Conservation (phyloP, 2,888 invertebrate species). For the Nymphalis polychloros region DNA sequence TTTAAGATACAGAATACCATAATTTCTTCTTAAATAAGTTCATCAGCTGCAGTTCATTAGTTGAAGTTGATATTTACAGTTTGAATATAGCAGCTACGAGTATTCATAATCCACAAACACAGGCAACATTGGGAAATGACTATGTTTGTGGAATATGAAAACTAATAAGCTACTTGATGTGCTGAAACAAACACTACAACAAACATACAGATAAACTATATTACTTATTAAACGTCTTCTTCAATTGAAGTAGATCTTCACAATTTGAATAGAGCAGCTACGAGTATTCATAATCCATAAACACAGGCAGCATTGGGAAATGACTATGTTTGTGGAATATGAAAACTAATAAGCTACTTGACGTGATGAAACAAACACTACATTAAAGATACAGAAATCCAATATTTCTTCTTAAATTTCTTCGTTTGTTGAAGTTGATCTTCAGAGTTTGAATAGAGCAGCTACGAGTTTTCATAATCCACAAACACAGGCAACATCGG, state of each 20-base stretch:
- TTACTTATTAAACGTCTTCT: too few relatives aligned
- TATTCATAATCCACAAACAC: slow-evolving; percentile 15
- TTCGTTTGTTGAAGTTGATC: too few relatives aligned
- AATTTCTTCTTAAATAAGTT: too few relatives aligned
- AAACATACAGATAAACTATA: too few relatives aligned
- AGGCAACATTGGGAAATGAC: not conserved
- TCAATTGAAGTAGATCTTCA: not conserved
- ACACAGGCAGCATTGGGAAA: not conserved
- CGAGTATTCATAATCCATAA: not conserved
- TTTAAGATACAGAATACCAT: too few relatives aligned
- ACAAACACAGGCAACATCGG: slow-evolving; percentile 10
- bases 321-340: slow-evolving; percentile 9
- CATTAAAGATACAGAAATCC: not conserved
- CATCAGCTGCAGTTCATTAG: not conserved
- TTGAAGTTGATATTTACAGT: not conserved
- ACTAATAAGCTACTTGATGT: not conserved
- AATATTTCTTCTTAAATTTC: too few relatives aligned
- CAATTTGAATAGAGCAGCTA: not conserved
- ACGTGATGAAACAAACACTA: not conserved
- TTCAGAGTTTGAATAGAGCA: not conserved
- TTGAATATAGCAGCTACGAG: not conserved
- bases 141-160: not conserved
- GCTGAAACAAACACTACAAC: not conserved
- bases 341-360: not conserved
- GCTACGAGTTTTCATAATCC: not conserved